Percentiles rank a stretch among this genome's conserved stretches.
Conservation (phyloP, 2,113 vertebrate genomes). For the Ginglymostoma cirratum region DNA sequence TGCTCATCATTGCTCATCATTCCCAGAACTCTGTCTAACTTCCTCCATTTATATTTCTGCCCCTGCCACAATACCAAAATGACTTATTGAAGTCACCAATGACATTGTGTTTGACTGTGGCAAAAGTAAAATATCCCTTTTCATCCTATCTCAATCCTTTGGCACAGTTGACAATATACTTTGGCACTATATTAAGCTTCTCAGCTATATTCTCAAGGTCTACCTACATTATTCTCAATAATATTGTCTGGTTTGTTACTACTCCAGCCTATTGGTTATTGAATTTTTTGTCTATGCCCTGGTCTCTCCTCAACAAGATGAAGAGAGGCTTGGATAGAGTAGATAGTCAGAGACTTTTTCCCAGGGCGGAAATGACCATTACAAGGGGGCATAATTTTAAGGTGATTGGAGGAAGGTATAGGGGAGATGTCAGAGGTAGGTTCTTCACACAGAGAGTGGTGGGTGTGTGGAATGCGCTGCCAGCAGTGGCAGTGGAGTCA, state of each 20-base stretch:
- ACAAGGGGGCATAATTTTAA: no score
- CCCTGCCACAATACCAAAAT: no score
- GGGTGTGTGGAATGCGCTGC: no score
- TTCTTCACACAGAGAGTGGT: no score
- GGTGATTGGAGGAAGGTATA: no score
- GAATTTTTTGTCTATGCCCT: neutral
- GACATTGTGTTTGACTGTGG: neutral
- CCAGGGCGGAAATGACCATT: no score
- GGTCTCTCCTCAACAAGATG: neutral
- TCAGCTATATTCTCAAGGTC: neutral
- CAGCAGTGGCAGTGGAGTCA: no score
- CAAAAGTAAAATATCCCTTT: neutral
- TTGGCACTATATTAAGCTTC: neutral
- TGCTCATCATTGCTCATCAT: neutral
- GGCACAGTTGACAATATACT: neutral
- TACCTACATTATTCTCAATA: neutral
- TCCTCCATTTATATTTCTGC: no score
- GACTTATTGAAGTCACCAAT: neutral
- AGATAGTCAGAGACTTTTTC: no score
- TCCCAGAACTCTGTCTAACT: neutral
- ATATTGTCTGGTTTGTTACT: neutral
- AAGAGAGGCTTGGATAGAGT: no score
- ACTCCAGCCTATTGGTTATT: neutral
- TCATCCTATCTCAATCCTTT: neutral
- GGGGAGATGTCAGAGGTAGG: no score